phyloP scores from a whole-genome alignment of 2,797 vertebrate genomes.

The Bradypodion pumilum region DNA sequence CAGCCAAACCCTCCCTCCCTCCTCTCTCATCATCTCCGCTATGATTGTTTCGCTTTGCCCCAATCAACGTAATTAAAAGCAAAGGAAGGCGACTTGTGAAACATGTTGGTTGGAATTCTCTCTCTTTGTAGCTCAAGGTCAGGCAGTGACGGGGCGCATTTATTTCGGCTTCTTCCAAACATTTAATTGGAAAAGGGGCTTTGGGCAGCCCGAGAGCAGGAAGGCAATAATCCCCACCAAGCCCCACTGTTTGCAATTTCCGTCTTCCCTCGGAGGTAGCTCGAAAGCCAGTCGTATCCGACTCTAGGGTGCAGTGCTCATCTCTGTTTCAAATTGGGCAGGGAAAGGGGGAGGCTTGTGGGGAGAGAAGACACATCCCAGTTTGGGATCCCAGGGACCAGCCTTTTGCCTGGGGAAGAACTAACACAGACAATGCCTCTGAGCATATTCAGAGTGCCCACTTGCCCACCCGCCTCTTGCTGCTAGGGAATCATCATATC shows the following conservation, averaged over 20 bases:
- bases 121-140: constrained; percentile 17
- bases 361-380: too few species aligned
- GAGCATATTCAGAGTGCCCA: not conserved
- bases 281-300: too few species aligned
- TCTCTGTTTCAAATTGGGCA: not conserved
- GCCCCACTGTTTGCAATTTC: not conserved
- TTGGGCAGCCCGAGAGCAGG: not conserved
- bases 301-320: too few species aligned
- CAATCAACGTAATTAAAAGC: constrained; percentile 6
- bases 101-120: not conserved
- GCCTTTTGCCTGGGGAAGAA: too few species aligned
- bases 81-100: not conserved
- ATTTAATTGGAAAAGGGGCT: not conserved
- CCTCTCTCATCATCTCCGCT: not conserved
- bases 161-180: not conserved
- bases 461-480: not conserved
- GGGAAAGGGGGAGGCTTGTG: not conserved
- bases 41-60: not conserved
- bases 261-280: not conserved
- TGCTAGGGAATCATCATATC: not conserved
- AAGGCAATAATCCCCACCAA: not conserved
- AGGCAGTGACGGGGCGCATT: not conserved
- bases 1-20: not conserved
- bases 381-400: not conserved
- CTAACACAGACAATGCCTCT: not conserved